Evolutionary conservation across 2,888 invertebrate genomes (phyloP).

Genomic region (Lasiommata megera): DNA sequence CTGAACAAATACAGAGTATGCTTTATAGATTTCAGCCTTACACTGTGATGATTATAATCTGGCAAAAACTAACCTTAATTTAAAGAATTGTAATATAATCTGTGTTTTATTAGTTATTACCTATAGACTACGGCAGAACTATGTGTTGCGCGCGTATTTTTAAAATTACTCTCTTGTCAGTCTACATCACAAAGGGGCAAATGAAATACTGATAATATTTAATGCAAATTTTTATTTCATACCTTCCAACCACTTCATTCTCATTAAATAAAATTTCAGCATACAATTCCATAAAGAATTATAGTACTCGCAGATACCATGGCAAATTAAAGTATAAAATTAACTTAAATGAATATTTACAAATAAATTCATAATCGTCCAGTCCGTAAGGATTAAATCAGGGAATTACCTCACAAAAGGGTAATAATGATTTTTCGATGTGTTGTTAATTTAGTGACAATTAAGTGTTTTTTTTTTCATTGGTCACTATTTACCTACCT

Average conservation of each 20-base stretch:
- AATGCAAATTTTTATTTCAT: constrained; percentile 75
- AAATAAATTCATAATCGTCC: constrained; percentile 57
- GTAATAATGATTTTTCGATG: neutral
- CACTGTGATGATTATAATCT: too few species aligned
- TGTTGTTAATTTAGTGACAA: neutral
- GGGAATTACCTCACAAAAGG: neutral
- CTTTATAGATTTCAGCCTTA: too few species aligned
- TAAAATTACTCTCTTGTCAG: constrained; percentile 32
- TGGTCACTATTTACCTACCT: neutral
- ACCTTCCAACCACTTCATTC: constrained; percentile 72
- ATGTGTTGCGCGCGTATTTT: constrained; percentile 53
- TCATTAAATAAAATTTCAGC: constrained; percentile 69
- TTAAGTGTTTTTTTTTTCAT: neutral
- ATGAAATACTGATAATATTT: constrained; percentile 58
- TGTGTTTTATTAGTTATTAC: constrained; percentile 58
- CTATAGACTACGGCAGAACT: constrained; percentile 69
- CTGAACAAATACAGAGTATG: too few species aligned
- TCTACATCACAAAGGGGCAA: constrained; percentile 1
- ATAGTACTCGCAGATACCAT: constrained; percentile 70
- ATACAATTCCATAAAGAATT: constrained; percentile 65
- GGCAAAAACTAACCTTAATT: too few species aligned
- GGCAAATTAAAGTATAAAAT: constrained; percentile 73
- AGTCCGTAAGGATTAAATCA: neutral
- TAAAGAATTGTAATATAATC: constrained; percentile 10
- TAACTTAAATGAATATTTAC: constrained; percentile 79